Percentiles rank a stretch among this genome's conserved stretches.
Evolutionary conservation across 2,113 vertebrate species (phyloP).

Genomic region (Mobula hypostoma): DNA sequence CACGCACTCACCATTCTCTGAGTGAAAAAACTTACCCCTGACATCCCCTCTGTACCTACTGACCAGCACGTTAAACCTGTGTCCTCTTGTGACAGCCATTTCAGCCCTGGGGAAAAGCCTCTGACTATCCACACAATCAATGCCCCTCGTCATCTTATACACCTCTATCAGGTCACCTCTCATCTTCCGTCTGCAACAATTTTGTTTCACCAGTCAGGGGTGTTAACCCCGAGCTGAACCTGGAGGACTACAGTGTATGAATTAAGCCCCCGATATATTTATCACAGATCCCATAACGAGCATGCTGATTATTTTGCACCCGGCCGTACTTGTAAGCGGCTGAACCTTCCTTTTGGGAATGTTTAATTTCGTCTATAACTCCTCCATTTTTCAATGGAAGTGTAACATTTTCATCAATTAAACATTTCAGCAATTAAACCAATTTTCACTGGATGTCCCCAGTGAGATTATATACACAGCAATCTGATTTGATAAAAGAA

Average conservation of each 20-base stretch:
- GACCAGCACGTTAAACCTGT: no score
- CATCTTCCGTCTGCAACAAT: no score
- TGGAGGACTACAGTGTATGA: background rate
- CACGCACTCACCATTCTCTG: no score
- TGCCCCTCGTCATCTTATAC: no score
- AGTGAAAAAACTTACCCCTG: no score
- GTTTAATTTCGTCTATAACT: background rate
- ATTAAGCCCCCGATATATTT: constrained; percentile 14
- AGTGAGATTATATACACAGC: background rate
- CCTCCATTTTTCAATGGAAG: constrained; percentile 13
- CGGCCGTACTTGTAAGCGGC: background rate
- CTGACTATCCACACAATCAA: no score
- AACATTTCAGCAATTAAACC: constrained; percentile 19
- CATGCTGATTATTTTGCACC: background rate
- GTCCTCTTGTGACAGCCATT: no score
- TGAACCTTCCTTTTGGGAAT: background rate
- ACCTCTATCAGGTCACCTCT: no score
- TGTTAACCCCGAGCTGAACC: no score
- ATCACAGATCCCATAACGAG: constrained; percentile 7
- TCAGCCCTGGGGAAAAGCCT: no score
- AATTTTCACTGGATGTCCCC: background rate
- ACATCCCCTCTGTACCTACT: no score
- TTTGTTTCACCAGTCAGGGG: no score
- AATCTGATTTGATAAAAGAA: background rate
- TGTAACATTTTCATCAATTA: constrained; percentile 36